Percentiles rank a stretch among this genome's conserved stretches.
Conservation (phyloP, 2,888 invertebrate genomes). For the Ophion ellenae region DNA sequence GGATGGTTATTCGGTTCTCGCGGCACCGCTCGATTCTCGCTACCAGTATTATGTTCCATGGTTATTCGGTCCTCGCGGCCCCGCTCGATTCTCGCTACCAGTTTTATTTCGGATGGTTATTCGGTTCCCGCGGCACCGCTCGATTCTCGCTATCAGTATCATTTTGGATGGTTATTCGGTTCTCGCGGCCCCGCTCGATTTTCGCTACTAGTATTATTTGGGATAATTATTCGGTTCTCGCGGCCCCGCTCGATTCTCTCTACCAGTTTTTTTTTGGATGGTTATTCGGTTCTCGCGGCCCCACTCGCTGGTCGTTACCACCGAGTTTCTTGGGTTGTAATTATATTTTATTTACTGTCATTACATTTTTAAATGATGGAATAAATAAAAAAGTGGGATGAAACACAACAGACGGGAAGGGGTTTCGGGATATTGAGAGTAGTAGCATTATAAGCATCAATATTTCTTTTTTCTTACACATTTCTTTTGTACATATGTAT, state of each 20-base stretch:
- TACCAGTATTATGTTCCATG: background rate
- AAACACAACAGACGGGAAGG: conserved; percentile 18
- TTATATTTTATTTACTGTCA: conserved; percentile 1
- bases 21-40: background rate
- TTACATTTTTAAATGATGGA: background rate
- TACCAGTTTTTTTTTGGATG: no score
- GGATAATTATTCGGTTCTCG: no score
- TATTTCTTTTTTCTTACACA: conserved; percentile 29
- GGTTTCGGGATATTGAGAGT: conserved; percentile 24
- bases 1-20: no score
- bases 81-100: background rate
- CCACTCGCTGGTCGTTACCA: background rate
- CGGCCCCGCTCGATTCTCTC: no score
- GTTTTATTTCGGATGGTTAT: no score
- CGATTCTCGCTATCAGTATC: no score
- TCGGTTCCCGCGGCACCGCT: no score
- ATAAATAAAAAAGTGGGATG: conserved; percentile 7
- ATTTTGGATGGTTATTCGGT: no score
- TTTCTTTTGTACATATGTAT: conserved; percentile 16
- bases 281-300: no score
- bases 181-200: no score
- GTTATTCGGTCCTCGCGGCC: background rate
- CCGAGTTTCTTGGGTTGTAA: background rate
- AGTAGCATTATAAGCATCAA: conserved; percentile 27
- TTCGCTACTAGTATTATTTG: no score